Base-by-base conservation (phyloP, 2,888 invertebrate species). In the Pollenia angustigena region DNA sequence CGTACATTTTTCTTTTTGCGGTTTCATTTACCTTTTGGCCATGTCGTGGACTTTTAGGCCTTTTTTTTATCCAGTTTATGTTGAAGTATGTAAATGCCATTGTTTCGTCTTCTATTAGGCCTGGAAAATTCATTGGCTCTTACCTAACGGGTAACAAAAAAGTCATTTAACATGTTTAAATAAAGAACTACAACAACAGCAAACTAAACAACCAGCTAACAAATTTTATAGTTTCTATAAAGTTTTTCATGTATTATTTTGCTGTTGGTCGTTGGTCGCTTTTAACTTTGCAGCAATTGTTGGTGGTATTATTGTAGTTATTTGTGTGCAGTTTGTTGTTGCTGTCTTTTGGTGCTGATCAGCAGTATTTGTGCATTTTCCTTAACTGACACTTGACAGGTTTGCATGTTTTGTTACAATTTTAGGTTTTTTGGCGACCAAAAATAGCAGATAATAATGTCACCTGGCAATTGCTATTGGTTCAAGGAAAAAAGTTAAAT, bases 341-440 rank as follows among this genome's bases (percentile, higher is more conserved):
- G 62, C 62, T 78, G 50, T 14, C 46, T 23, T 42, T 56, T 74
- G 12, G 52, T 71, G 18, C 80, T 6, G 32, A 32, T 4, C 32
- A 32, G 81, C 87, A 88, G 83, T 82, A 66, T 54, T 75, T 75
- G 85, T 88, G 88, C 85, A 32, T 54, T 62, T 74, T 79, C 68
- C 40, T 85, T 82, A 88, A 83, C 84, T 87, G 87, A 84, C 87
- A 87, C 84, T 87, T 87, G 87, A 87, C 87, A 87, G 84, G 87
- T 84, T 87, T 87, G 87, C 87, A 87, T 87, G 87, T 87, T 87
- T 87, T 83, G 87, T 84, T 87, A 87, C 87, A 87, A 87, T 87
- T 87, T 87, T 84, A 78, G 78, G 84, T 81, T 64, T 81, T 32
- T 62, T 52, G 54, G 87, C 76, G 84, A 87, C 87, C 84, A 78